Base-by-base conservation (phyloP, 2,113 vertebrate genomes). In the Cebidichthys violaceus region DNA sequence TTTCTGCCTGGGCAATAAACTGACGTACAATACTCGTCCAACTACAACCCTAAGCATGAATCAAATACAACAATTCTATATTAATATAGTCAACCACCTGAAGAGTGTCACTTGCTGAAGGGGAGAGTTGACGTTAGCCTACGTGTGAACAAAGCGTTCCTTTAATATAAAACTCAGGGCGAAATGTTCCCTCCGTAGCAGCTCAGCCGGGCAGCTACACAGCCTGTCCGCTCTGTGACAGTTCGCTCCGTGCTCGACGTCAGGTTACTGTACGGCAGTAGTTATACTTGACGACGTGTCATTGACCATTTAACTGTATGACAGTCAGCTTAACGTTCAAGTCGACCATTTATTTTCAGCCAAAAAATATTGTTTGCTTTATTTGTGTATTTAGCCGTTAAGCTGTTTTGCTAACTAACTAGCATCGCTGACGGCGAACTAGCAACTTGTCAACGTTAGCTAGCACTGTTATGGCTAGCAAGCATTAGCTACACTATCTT, bases 171-270 rank as follows among this genome's bases (percentile, higher is more conserved):
- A 1, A 2, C 9, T 50, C 33, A 22, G 76, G 88, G 79, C 15
- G n/a, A 0, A 1, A 0, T 10, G 5, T 8, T 0, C 45, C 29
- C 11, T 0, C 4, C 5, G 6, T 33, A 4, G 1, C 22, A 15
- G 39, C 9, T 24, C 54, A 4, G 33, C 85, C 65, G 80, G 64
- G 14, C 27, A 27, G 61, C 6, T 3, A 14, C 61, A 50, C 7
- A 70, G 13, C 24, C 37, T 33, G 33, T 20, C 59, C 2, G 27
- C 5, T 33, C 52, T 81, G 71, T 94, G 90, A 92, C 93, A 93
- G 90, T 76, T 84, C 41, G 29, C 50, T 54, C 20, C 6, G 4
- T 60, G 4, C 45, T 59, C 67, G 59, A 72, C 85, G 73, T 66
- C 79, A 69, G 33, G 37, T 6, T 7, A 2, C 43, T 6, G 45